Evolutionary conservation across 2,888 invertebrate species (phyloP), one percentile per base, ranked within the genome.

Genomic region (Acrobasis repandana): DNA sequence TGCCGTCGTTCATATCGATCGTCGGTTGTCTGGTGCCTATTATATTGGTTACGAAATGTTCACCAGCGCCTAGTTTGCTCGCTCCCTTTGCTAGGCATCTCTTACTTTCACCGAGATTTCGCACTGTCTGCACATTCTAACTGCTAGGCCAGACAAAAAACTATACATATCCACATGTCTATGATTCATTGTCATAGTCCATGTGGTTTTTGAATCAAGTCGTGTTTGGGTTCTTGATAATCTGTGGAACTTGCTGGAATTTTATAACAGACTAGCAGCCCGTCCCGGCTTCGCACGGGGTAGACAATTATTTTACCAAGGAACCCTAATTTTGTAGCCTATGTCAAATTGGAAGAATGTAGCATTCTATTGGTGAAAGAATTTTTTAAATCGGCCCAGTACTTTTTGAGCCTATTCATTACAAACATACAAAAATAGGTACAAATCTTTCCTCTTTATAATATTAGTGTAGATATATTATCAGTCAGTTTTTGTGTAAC

Each of bases 41-140:
- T 75, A 76, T 74, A 73, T 73, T 72, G 67, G 79, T 88, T 89
- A 86, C 77, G 85, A 88, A 88, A 88, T 86, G 75, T 84, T 81
- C 82, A 76, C 79, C 72, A 70, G 65, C 70, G 72, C 73, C 74
- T 58, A 63, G 77, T 76, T 73, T 77, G 75, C 72, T 75, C 67
- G 74, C 73, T 81, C 76, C 76, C 77, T 76, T 72, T 74, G 75
- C 74, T 73, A 71, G 71, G 75, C 76, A 82, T 88, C 84, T 82
- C 78, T 79, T 82, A 88, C 90, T 90, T 90, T 90, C 90, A 86
- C 89, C 83, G 71, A 74, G 78, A 75, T 75, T 68, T 70, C 62
- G 48, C 60, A 72, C 68, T 63, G 72, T 73, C 74, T 72, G 71
- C 70, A 65, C 68, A 68, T 70, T 73, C 74, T 76, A 85, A 78